Percentiles rank a stretch among this genome's conserved stretches.
Evolutionary conservation across 2,113 vertebrate species (phyloP).

Genomic region (Lepidothrix coronata): DNA sequence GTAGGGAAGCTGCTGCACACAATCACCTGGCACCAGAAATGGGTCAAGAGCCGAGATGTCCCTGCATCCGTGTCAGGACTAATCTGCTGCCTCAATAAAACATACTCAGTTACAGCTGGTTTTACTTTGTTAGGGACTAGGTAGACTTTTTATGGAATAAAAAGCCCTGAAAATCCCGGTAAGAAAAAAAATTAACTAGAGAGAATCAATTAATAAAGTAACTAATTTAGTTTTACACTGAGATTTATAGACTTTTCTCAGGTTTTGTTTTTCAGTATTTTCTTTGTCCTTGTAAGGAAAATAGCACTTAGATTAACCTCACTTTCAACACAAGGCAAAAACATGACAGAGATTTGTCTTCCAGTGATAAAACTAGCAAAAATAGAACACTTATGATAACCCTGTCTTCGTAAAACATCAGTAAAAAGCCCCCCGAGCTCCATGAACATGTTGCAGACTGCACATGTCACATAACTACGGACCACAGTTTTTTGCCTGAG

Average conservation of each 20-base stretch:
- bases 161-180: not conserved
- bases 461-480: conserved; percentile 9
- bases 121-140: not conserved
- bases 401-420: not conserved
- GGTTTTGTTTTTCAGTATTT: not conserved
- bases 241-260: not conserved
- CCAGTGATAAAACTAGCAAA: conserved; percentile 13
- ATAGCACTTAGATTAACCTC: not conserved
- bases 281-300: not conserved
- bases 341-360: conserved; percentile 15
- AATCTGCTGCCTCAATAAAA: not conserved
- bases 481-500: conserved; percentile 4
- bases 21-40: not conserved
- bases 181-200: not conserved
- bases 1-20: not conserved
- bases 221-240: not conserved
- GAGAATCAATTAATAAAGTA: not conserved
- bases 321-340: not conserved
- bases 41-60: not conserved
- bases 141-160: not conserved
- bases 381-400: not conserved
- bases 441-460: not conserved
- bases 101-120: not conserved
- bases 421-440: not conserved
- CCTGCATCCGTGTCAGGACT: not conserved